Conservation (phyloP, 2,797 vertebrate species). For the Malurus splendens region DNA sequence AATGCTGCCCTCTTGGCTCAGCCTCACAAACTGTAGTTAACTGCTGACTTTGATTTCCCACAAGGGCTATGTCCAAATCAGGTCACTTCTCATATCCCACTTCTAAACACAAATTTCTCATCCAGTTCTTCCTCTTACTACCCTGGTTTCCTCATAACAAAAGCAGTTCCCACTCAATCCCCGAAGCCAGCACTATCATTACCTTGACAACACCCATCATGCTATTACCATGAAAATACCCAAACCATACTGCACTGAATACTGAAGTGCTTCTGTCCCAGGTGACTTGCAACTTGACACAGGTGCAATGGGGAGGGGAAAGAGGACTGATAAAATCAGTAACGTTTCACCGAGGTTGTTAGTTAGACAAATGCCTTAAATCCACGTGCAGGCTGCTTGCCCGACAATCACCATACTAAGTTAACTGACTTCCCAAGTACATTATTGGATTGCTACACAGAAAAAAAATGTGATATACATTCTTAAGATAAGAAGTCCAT, state of each 20-base stretch:
- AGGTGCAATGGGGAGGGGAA: not conserved
- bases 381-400: rapidly evolving
- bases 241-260: not conserved
- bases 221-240: not conserved
- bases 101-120: not conserved
- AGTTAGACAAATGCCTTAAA: not conserved
- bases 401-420: rapidly evolving
- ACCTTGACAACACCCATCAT: not conserved
- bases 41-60: not conserved
- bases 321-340: not conserved
- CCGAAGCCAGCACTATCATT: not conserved
- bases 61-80: not conserved
- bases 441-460: not conserved
- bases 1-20: not conserved
- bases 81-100: not conserved
- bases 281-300: not conserved
- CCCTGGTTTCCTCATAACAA: not conserved
- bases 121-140: not conserved
- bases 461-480: rapidly evolving
- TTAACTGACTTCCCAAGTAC: not conserved
- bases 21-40: not conserved
- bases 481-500: not conserved
- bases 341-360: rapidly evolving
- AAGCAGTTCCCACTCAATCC: not conserved
- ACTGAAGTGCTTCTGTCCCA: not conserved